Conservation (phyloP, 2,888 invertebrate genomes). For the Oxytorus armatus region DNA sequence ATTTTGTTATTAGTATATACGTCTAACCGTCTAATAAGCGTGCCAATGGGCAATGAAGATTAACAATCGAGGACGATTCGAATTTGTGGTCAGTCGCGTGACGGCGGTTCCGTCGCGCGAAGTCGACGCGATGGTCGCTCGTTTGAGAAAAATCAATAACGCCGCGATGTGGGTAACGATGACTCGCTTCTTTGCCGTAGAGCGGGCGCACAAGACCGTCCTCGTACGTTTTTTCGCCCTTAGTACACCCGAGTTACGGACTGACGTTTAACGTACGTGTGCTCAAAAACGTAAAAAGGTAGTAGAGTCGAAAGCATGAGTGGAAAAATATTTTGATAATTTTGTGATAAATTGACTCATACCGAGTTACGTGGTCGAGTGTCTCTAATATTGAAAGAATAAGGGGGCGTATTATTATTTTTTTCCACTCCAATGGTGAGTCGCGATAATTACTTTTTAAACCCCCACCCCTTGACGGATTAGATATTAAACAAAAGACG, state of each 20-base stretch:
- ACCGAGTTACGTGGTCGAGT: slow-evolving; percentile 3
- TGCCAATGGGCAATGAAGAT: neutral
- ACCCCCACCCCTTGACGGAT: neutral
- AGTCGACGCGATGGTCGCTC: slow-evolving; percentile 52
- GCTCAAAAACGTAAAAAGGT: slow-evolving; percentile 9
- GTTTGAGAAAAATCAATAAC: slow-evolving; percentile 66
- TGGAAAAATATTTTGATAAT: slow-evolving; percentile 26
- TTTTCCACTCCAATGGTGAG: neutral
- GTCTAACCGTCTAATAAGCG: too few species aligned
- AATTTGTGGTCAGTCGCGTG: neutral
- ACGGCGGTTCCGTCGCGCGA: slow-evolving; percentile 19
- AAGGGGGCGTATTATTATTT: slow-evolving; percentile 40
- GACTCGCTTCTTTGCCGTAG: neutral
- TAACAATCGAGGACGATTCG: slow-evolving; percentile 14
- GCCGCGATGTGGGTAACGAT: slow-evolving; percentile 22
- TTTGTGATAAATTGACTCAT: slow-evolving; percentile 43
- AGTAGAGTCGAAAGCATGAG: slow-evolving; percentile 4
- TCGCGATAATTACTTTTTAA: neutral
- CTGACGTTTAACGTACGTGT: slow-evolving; percentile 50
- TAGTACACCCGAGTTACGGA: slow-evolving; percentile 35
- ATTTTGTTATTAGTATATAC: too few species aligned
- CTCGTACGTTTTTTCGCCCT: slow-evolving; percentile 18
- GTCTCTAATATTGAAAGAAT: neutral
- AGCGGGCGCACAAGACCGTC: too few species aligned
- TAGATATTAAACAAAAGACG: slow-evolving; percentile 14